Conservation (phyloP, 2,888 invertebrate species). For the Lathronympha strigana region DNA sequence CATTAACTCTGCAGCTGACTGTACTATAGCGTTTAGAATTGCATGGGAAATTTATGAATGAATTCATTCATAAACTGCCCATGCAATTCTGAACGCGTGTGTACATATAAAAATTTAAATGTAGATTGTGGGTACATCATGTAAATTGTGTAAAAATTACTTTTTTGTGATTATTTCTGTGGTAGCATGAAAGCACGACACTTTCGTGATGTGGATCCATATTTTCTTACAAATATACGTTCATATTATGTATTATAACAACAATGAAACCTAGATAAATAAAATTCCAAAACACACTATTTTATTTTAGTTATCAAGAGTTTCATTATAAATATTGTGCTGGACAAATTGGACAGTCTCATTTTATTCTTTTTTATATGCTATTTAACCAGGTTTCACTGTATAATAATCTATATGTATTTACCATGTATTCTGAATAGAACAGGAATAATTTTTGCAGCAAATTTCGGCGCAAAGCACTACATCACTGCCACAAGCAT, state of each 20-base stretch:
- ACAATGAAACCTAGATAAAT: neutral
- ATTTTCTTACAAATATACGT: neutral
- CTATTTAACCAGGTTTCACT: neutral
- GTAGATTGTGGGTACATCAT: neutral
- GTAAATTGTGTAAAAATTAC: neutral
- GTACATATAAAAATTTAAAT: too few species aligned
- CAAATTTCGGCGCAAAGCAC: constrained; percentile 82
- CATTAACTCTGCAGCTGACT: too few species aligned
- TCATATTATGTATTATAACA: neutral
- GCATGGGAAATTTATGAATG: too few species aligned
- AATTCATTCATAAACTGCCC: too few species aligned
- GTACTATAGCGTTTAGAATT: too few species aligned
- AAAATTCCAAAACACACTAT: neutral
- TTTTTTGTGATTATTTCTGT: neutral
- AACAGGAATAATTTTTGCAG: constrained; percentile 51
- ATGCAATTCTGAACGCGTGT: too few species aligned
- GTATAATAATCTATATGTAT: neutral
- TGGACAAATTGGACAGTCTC: too few species aligned
- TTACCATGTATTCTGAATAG: neutral
- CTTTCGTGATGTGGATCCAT: constrained; percentile 8
- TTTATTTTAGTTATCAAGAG: too few species aligned
- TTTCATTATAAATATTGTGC: neutral
- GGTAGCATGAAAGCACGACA: constrained; percentile 14
- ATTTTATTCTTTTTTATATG: neutral
- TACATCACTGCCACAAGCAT: constrained; percentile 74